phyloP scores from a whole-genome alignment of 2,888 invertebrate genomes.

The Anarsia innoxiella region DNA sequence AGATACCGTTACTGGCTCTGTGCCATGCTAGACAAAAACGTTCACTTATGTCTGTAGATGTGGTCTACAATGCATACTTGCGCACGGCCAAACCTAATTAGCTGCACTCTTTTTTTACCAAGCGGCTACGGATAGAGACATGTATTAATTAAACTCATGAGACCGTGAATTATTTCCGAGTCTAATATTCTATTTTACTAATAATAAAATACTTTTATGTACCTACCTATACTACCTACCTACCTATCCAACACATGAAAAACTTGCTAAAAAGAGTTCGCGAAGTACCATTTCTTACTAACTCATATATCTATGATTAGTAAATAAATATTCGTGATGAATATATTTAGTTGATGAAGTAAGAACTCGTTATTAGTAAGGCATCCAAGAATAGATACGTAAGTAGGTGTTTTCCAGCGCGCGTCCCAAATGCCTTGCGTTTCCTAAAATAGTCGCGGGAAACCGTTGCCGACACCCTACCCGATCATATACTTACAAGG shows the following conservation, averaged over 20 bases:
- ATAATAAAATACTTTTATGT: too few species aligned
- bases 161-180: conserved; percentile 40
- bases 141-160: conserved; percentile 44
- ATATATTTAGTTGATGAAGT: conserved; percentile 34
- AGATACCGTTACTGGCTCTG: conserved; percentile 26
- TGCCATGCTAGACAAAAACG: conserved; percentile 29
- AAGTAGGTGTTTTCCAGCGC: conserved; percentile 64
- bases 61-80: conserved; percentile 11
- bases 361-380: conserved; percentile 50
- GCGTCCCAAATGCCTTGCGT: conserved; percentile 61
- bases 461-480: conserved; percentile 43
- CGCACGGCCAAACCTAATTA: conserved; percentile 44
- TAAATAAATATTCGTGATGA: too few species aligned
- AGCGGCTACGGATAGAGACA: conserved; percentile 33
- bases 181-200: conserved; percentile 21
- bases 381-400: conserved; percentile 60
- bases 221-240: too few species aligned
- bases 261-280: too few species aligned
- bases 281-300: too few species aligned
- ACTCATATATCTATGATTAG: too few species aligned
- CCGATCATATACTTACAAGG: conserved; percentile 21
- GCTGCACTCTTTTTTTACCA: conserved; percentile 37
- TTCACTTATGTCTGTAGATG: conserved; percentile 18
- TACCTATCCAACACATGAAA: too few species aligned
- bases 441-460: conserved; percentile 58